Conservation (phyloP, 2,888 invertebrate species). For the Lithophane socia region DNA sequence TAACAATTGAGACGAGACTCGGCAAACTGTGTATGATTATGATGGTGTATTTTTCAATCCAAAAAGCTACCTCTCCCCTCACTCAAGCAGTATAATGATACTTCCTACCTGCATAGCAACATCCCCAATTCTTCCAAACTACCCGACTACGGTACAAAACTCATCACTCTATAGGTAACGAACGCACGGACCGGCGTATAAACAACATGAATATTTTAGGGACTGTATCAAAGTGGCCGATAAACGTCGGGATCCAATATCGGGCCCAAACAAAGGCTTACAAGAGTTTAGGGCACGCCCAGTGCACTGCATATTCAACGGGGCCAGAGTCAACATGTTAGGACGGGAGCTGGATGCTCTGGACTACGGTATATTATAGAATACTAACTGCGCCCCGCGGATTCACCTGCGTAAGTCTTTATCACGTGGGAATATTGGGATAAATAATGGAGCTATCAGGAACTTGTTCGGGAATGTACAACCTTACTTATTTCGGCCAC, state of each 20-base stretch:
- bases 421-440: too few relatives aligned
- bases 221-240: conserved; percentile 82
- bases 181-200: conserved; percentile 65
- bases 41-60: conserved; percentile 27
- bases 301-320: conserved; percentile 88
- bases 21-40: not conserved
- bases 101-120: conserved; percentile 12
- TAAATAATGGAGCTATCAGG: not conserved
- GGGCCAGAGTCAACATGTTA: conserved; percentile 78
- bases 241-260: conserved; percentile 87
- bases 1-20: not conserved
- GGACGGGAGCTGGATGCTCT: conserved; percentile 53
- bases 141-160: conserved; percentile 44
- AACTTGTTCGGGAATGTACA: not conserved
- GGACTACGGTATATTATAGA: conserved; percentile 8
- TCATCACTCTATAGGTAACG: conserved; percentile 63
- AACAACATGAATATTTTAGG: conserved; percentile 79
- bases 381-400: not conserved
- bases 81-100: conserved; percentile 2
- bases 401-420: too few relatives aligned
- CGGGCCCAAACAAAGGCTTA: conserved; percentile 88
- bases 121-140: conserved; percentile 26
- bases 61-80: not conserved
- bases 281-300: conserved; percentile 89
- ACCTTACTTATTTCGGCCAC: too few relatives aligned